These are phyloP conservation scores for Oxystoma pomonae DNA, from an alignment of 2,888 invertebrate genomes.

Conservation along the genomic window DNA sequence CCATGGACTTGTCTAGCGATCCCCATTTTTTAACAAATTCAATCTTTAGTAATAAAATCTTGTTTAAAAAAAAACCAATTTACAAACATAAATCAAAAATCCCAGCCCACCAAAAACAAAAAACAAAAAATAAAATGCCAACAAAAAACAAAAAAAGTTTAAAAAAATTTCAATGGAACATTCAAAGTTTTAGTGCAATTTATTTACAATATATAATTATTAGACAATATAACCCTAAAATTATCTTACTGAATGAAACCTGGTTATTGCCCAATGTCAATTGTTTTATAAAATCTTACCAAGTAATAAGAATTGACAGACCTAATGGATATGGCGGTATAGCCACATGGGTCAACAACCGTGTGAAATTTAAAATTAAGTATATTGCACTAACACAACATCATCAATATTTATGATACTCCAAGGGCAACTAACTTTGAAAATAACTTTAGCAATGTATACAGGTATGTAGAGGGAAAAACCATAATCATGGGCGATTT, in stretches of 20 bases:
- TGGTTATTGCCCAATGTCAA: not conserved
- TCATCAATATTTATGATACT: not conserved
- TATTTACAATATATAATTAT: not conserved
- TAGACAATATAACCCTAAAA: not conserved
- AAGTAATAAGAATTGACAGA: not conserved
- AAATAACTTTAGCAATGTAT: not conserved
- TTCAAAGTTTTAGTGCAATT: not conserved
- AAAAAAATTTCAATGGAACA: not conserved
- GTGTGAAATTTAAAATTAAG: not conserved
- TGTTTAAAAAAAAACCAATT: not conserved
- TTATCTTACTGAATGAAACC: not conserved
- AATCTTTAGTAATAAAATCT: not conserved
- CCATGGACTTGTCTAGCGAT: no score
- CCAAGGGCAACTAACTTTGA: not conserved
- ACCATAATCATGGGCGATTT: not conserved
- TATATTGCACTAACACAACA: not conserved
- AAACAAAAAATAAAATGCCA: not conserved
- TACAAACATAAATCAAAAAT: not conserved
- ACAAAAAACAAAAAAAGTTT: not conserved
- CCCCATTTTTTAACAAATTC: no score
- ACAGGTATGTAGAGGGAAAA: not conserved
- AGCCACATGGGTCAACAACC: not conserved
- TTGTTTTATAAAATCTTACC: not conserved
- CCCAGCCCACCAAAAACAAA: not conserved
- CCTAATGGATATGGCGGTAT: not conserved